These are phyloP conservation scores for Aurelia aurita complex sp. Pacific DNA, from an alignment of 30 jellyfish, hydroid and myxozoan species.

Conservation along the genomic window DNA sequence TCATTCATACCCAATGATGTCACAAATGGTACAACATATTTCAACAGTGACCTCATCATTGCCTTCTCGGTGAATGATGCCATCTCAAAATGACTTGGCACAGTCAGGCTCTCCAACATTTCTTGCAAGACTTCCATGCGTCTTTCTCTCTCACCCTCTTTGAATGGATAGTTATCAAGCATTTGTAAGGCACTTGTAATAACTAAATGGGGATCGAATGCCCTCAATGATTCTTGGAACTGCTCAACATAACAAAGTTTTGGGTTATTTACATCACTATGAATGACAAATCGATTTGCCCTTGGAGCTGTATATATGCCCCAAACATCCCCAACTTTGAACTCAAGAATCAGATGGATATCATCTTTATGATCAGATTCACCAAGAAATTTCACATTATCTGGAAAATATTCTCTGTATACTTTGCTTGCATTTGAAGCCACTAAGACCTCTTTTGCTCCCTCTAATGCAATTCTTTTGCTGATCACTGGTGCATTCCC, in stretches of 20 bases:
- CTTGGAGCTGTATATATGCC: constrained; percentile 83
- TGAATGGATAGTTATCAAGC: constrained; percentile 89
- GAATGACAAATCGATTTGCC: constrained; percentile 86
- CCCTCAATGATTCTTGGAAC: constrained; percentile 35
- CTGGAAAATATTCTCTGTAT: constrained; percentile 53
- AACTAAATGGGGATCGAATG: constrained; percentile 68
- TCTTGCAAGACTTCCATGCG: constrained; percentile 78
- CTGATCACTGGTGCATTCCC: constrained; percentile 97
- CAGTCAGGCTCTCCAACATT: constrained; percentile 50
- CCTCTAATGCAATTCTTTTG: constrained; percentile 76
- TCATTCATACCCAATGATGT: constrained; percentile 95
- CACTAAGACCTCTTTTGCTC: constrained; percentile 56
- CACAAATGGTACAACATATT: constrained; percentile 84
- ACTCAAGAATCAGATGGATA: constrained; percentile 85
- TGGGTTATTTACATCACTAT: constrained; percentile 87
- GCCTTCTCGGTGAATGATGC: constrained; percentile 94
- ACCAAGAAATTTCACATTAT: constrained; percentile 66
- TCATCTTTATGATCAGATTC: constrained; percentile 76
- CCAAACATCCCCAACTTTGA: constrained; percentile 86
- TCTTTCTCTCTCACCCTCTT: constrained; percentile 76
- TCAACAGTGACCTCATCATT: constrained; percentile 79
- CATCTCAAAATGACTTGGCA: constrained; percentile 87
- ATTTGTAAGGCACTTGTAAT: constrained; percentile 88
- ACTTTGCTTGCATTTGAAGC: constrained; percentile 82
- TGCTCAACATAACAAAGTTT: constrained; percentile 64